Evolutionary conservation across 2,888 invertebrate species (phyloP), one percentile per base, ranked within the genome.

Genomic region (Sclerodermus sp.): DNA sequence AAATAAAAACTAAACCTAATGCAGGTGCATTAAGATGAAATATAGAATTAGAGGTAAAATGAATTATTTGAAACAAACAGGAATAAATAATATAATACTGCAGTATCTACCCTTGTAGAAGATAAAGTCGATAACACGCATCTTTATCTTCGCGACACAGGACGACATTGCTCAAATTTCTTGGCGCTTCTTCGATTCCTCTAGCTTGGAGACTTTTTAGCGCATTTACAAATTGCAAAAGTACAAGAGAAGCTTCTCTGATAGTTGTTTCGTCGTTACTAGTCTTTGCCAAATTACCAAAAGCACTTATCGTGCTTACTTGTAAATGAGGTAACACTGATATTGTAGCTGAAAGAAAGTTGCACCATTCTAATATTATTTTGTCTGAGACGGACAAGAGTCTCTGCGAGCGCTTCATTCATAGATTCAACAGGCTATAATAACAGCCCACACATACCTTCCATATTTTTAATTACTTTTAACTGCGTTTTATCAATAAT

Each of bases 161-260:
- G 9, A 91, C 84, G 62, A 92, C 88, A 58, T 89, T 88, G 30
- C 86, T 85, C 50, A 91, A 76, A 55, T 85, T 84, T 41, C 86
- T 81, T 0, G 89, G 84, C 31, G 90, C 82, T 65, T 92, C 91
- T 70, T 93, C 92, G 17, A 90, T 87, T 1, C 91, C 92, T 60
- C 90, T 85, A 1, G 90, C 89, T 76, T 93, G 92, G 17, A 93
- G 80, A 68, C 87, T 88, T 74, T 92, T 92, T 60, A 93, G 79
- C 0, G 89, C 90, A 61, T 90, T 91, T 18, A 92, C 87, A 52
- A 92, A 80, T 68, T 93, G 93, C 46, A 92, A 81, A 80, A 91
- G 83, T 58, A 91, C 84, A 73, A 93, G 90, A 55, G 87, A 87
- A 37, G 88, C 86, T 61, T 91, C 91, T 41, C 84, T 81, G 53